Evolutionary conservation across 2,113 vertebrate genomes (phyloP).

Genomic region (Corydoras maculifer): DNA sequence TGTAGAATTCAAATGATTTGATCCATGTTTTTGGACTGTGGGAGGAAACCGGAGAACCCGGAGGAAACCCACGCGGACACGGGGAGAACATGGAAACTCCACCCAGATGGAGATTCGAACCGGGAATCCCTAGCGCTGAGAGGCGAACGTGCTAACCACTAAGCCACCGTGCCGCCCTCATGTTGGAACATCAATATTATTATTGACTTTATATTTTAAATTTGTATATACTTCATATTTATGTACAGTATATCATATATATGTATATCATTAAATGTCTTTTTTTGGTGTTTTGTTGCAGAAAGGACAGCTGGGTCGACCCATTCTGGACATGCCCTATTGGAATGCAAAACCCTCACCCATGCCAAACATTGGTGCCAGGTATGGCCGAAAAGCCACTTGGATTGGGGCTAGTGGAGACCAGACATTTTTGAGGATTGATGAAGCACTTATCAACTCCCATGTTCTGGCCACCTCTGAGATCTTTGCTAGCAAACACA

Average conservation of each 20-base stretch:
- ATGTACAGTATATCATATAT: too few species aligned
- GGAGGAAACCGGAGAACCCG: too few species aligned
- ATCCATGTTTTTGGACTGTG: too few species aligned
- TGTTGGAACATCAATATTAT: background rate
- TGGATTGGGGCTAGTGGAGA: conserved; percentile 98
- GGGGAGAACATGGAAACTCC: too few species aligned
- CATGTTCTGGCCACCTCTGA: conserved; percentile 96
- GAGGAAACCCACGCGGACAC: too few species aligned
- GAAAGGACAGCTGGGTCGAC: conserved; percentile 96
- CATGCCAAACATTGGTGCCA: conserved; percentile 97
- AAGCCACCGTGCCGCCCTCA: too few species aligned
- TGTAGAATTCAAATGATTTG: too few species aligned
- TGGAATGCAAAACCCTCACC: conserved; percentile 96
- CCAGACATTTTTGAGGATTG: conserved; percentile 94
- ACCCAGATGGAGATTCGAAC: too few species aligned
- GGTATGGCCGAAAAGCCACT: conserved; percentile 92
- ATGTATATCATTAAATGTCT: background rate
- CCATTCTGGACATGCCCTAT: conserved; percentile 94
- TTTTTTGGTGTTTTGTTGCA: conserved; percentile 44
- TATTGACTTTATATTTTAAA: too few species aligned
- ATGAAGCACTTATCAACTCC: conserved; percentile 97
- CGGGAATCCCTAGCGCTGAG: too few species aligned
- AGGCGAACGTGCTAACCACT: too few species aligned
- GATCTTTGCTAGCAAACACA: conserved; percentile 97
- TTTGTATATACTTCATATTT: too few species aligned